Evolutionary conservation across 2,888 invertebrate species (phyloP).

Genomic region (Leptopterna dolabrata): DNA sequence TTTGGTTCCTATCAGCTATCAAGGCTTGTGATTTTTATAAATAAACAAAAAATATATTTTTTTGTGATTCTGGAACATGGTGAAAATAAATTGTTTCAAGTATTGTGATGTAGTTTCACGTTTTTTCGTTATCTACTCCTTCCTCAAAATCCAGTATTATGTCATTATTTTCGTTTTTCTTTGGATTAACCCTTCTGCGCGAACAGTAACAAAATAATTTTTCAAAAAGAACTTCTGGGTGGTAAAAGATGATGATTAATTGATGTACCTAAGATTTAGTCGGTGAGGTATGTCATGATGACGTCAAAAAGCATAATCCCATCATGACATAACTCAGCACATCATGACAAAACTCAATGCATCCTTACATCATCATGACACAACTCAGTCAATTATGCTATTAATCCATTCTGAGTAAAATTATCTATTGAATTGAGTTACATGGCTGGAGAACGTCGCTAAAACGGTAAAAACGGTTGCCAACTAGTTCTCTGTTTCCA

Average conservation of each 20-base stretch:
- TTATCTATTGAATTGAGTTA: background rate
- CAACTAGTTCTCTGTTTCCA: background rate
- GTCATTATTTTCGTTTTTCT: background rate
- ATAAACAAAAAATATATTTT: background rate
- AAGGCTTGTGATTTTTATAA: too few species aligned
- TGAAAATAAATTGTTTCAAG: background rate
- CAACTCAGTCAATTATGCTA: background rate
- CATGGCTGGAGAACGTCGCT: background rate
- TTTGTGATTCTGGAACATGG: background rate
- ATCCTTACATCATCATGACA: background rate
- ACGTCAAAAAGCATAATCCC: background rate
- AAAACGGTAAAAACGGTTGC: background rate
- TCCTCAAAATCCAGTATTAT: background rate
- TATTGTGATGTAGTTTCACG: background rate
- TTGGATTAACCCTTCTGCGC: background rate
- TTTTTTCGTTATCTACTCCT: background rate
- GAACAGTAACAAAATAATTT: too few species aligned
- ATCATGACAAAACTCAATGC: background rate
- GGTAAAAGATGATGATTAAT: too few species aligned
- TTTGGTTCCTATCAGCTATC: too few species aligned
- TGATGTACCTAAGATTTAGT: too few species aligned
- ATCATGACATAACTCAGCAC: slow-evolving; percentile 16
- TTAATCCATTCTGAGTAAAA: background rate
- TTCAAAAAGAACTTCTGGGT: too few species aligned
- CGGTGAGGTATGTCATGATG: background rate